Base-by-base conservation (phyloP, 2,113 vertebrate species). In the Peromyscus maniculatus region DNA sequence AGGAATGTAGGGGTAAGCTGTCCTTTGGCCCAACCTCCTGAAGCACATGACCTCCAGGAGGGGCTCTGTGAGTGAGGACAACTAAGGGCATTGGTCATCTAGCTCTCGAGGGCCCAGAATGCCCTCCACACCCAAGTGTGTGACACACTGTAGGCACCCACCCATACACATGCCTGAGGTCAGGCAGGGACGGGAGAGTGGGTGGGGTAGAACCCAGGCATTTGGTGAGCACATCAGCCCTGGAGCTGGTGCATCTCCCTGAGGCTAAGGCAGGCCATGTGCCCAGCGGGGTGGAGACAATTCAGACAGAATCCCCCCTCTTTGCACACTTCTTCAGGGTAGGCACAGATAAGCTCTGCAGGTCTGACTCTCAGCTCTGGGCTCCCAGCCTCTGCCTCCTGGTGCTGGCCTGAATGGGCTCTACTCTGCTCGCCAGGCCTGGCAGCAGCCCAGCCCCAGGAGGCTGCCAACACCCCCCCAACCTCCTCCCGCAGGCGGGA, bases 401-500 rank as follows among this genome's bases (percentile, higher is more conserved):
- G 87, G 86, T 66, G 36, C 91, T 39, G 52, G 89, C 87, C 74
- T 0, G n/a, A 83, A 24, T 0, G 21, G 82, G 91, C 64, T 83
- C 11, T 22, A 28, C 33, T 21, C 46, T 22, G 77, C 93, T 3
- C 94, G 88, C 95, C 95, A 98, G 92, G 91, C 89, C 97, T 98
- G 97, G 96, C 17, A 95, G 93, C 87, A 94, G 89, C 91, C 97
- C 91, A 96, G 98, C 83, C 89, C 90, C 93, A 69, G 92, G 94
- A 98, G 95, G 72, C 97, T 97, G 97, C 97, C 98, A 97, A 90
- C 92, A 90, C 89, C 88, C 92, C 90, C 59, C 89, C 80, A 62
- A 28, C 91, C 82, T 93, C 92, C 71, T 92, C 90, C 46, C 82
- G 97, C 98, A 97, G 97, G 98, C 97, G 91, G 96, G 97, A 97